Percentiles rank a stretch among this genome's conserved stretches.
phyloP scores from a whole-genome alignment of 1,140 invertebrate species.

The Cecropterus lyciades region DNA sequence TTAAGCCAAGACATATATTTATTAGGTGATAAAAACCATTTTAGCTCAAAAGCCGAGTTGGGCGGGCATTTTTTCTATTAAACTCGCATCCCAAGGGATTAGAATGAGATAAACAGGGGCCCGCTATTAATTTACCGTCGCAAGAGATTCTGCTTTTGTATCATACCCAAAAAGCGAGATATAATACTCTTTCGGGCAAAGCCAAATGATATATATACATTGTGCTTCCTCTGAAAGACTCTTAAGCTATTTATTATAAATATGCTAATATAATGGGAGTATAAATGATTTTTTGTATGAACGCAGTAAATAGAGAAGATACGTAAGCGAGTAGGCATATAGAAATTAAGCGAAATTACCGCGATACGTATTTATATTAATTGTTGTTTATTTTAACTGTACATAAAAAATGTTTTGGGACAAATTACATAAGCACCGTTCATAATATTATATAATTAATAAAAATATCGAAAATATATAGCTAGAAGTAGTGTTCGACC shows the following conservation, averaged over 20 bases:
- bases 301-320: not conserved
- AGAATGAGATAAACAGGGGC: constrained; percentile 25
- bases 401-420: too few relatives aligned
- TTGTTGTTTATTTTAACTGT: too few relatives aligned
- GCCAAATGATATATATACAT: constrained; percentile 30
- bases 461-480: too few relatives aligned
- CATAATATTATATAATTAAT: too few relatives aligned
- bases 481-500: too few relatives aligned
- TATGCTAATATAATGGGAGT: constrained; percentile 17
- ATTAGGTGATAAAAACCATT: constrained; percentile 10
- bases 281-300: not conserved
- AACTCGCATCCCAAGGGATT: constrained; percentile 15
- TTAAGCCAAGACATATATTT: constrained; percentile 10
- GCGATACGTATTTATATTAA: too few relatives aligned
- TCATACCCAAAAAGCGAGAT: constrained; percentile 11
- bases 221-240: constrained; percentile 18
- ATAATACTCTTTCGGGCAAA: constrained; percentile 29
- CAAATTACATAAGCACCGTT: too few relatives aligned
- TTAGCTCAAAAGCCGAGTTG: not conserved
- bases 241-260: constrained; percentile 26
- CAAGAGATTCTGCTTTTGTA: constrained; percentile 17
- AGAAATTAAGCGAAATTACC: too few relatives aligned
- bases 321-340: too few relatives aligned
- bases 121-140: constrained; percentile 25
- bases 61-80: constrained; percentile 10